Base-by-base conservation (phyloP, 2,797 vertebrate species). In the Synaphobranchus kaupii region DNA sequence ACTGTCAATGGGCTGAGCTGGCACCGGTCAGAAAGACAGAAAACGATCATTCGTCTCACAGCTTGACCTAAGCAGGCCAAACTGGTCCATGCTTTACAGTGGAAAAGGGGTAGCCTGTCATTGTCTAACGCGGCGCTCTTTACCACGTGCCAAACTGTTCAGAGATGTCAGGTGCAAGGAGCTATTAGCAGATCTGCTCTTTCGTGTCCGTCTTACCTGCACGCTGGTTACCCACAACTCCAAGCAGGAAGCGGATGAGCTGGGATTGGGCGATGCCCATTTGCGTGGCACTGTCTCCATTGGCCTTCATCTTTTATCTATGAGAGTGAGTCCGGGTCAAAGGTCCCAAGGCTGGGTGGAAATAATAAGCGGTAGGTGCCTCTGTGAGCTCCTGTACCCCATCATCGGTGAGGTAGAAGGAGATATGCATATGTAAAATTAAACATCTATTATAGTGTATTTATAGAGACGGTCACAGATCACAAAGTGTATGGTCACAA, bases 271-370 rank as follows among this genome's bases (percentile, higher is more conserved):
- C 48, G 22, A 48, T n/a, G 76, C 17, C 48, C 44, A 25, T 60
- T 60, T 60, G 17, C 4, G 58, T 20, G 58, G 10, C 20, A 25
- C n/a, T 47, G 22, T 44, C 20, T 22, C 76, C 31, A 7, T 80
- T 80, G 76, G 25, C 76, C 76, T 80, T 80, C 44, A 80, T 80
- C 76, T 48, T 80, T 80, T 48, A 25, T 80, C 48, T 25, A 80
- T 48, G 44, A 80, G 1, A 80, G 25, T 13, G 31, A 76, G 71
- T 34, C 13, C 4, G 71, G 44, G 71, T 39, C 20, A 34, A 47
- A 48, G 76, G 76, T 48, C 2, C 8, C 22, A 10, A 80, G 20
- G 7, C 22, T 31, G 15, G 20, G 52, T 31, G 52, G 48, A 48
- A 54, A 52, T 50, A 83, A 25, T n/a, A 48, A 52, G 6, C 80